phyloP scores from a whole-genome alignment of 2,888 invertebrate species.

The Onchidella celtica region DNA sequence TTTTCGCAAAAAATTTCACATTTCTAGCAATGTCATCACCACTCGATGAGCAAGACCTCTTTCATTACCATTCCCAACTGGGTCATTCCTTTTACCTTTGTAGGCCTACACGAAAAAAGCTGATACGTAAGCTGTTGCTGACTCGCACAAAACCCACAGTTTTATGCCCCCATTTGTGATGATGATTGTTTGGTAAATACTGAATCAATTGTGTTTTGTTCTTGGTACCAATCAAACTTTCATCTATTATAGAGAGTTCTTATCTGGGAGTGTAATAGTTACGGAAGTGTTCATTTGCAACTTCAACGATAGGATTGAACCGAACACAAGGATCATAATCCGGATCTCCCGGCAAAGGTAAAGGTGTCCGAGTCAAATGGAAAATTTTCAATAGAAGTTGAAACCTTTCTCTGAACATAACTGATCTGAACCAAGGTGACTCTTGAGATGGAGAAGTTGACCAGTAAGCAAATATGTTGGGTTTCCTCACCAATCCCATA shows the following conservation, averaged over 20 bases:
- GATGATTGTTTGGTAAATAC: conserved; percentile 16
- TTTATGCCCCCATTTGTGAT: conserved; percentile 11
- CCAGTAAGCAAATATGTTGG: background rate
- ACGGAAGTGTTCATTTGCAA: background rate
- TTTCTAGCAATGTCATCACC: conserved; percentile 1
- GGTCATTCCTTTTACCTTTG: background rate
- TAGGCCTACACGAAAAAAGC: background rate
- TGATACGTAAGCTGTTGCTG: background rate
- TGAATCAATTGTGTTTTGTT: background rate
- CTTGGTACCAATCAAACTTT: background rate
- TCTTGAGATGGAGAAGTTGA: background rate
- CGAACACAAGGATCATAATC: background rate
- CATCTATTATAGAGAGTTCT: background rate
- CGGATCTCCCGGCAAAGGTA: background rate
- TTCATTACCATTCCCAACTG: background rate
- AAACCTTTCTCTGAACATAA: conserved; percentile 3
- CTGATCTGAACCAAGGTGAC: background rate
- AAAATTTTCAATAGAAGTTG: background rate
- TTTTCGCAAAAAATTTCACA: background rate
- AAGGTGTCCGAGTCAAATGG: background rate
- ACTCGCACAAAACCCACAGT: background rate
- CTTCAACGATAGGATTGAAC: background rate
- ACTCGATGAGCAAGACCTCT: background rate
- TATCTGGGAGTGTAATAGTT: background rate
- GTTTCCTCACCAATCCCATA: background rate